phyloP scores from a whole-genome alignment of 2,888 invertebrate genomes.

The Clistopyga incitator region DNA sequence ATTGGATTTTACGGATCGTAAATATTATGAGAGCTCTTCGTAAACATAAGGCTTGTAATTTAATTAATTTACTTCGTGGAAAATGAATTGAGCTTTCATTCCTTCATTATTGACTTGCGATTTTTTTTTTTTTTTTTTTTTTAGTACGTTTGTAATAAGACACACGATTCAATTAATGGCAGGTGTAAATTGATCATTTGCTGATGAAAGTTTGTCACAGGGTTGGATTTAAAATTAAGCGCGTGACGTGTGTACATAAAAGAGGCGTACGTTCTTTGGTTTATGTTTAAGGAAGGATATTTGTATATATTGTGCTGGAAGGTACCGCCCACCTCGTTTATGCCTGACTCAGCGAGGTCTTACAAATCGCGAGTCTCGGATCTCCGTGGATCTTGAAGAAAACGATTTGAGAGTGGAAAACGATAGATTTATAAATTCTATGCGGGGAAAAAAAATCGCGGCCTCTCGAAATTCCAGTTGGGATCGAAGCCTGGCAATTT shows the following conservation, averaged over 20 bases:
- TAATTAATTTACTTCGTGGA: too few species aligned
- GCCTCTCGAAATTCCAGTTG: constrained; percentile 5
- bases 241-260: constrained; percentile 38
- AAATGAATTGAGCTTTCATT: too few species aligned
- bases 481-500: too few species aligned
- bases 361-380: constrained; percentile 57
- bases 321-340: constrained; percentile 82
- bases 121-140: too few species aligned
- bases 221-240: background rate
- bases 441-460: constrained; percentile 26
- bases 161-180: too few species aligned
- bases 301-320: constrained; percentile 79
- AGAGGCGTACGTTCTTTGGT: constrained; percentile 35
- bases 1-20: background rate
- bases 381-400: constrained; percentile 68
- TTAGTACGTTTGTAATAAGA: too few species aligned
- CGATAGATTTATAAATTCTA: constrained; percentile 68
- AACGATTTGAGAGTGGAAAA: constrained; percentile 75
- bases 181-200: too few species aligned
- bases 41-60: too few species aligned
- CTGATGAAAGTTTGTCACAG: too few species aligned
- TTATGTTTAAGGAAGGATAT: constrained; percentile 79
- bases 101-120: too few species aligned
- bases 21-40: background rate
- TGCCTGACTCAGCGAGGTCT: constrained; percentile 78